Base-by-base conservation (phyloP, 2,888 invertebrate genomes). In the Cactoblastis cactorum region DNA sequence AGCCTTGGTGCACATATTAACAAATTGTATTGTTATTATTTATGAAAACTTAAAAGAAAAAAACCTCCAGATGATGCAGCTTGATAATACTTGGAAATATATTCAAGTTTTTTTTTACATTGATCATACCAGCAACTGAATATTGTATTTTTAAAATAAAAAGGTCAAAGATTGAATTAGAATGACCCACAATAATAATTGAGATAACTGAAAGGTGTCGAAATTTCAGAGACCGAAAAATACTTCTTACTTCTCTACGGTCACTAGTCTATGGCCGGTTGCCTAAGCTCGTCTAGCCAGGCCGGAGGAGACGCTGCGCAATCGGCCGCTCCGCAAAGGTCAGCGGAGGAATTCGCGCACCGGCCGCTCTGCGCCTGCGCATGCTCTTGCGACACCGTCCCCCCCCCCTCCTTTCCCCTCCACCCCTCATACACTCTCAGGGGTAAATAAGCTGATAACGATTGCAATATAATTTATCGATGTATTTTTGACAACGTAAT, bases 301-400 rank as follows among this genome's bases (percentile, higher is more conserved):
- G 69, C 69, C 77, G 69, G 83, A 85, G 82, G 80, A 83, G 80
- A 73, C 72, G 69, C 75, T 84, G 81, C 80, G 87, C 87, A 87
- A 86, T 85, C 83, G 78, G 79, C 83, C 86, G 79, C 84, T 86
- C 83, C 82, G 79, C 87, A 88, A 87, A 88, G 88, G 88, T 88
- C 87, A 87, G 73, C 81, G 83, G 80, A 87, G 87, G 88, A 86
- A 88, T 88, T 87, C 74, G 86, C 87, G 85, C 87, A 73, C 87
- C 87, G 75, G 83, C 74, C 43, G 22, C 41, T 41, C 41, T 9
- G 64, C 57, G 63, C 75, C 85, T 86, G 79, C 87, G 73, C 75
- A 85, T 86, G 79, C 87, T 73, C 75, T 86, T 86, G 79, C 87
- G 73, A 84, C 85, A 86, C 81, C 61, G 51, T 71, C 60, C 73